Percentiles rank a stretch among this genome's conserved stretches.
Evolutionary conservation across 2,888 invertebrate species (phyloP).

Genomic region (Limnephilus rhombicus): DNA sequence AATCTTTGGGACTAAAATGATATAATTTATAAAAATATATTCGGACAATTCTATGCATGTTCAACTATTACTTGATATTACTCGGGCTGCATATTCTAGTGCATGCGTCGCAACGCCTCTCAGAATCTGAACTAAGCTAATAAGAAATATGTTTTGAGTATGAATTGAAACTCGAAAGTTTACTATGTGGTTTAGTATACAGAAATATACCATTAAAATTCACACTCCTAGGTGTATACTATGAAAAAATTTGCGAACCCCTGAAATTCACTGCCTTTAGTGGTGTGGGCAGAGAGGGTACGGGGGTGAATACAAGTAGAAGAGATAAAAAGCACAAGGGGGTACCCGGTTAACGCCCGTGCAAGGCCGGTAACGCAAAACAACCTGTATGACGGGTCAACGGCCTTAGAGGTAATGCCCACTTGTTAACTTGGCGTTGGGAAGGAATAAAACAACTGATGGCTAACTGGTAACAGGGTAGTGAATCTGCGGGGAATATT

Average conservation of each 20-base stretch:
- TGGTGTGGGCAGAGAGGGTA: not conserved
- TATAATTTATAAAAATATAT: too few species aligned
- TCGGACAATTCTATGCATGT: too few species aligned
- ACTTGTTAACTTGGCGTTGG: not conserved
- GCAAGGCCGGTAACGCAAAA: not conserved
- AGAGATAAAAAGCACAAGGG: not conserved
- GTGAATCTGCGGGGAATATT: not conserved
- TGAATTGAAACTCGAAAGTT: too few species aligned
- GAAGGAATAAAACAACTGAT: not conserved
- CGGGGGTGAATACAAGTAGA: not conserved
- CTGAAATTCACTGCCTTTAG: not conserved
- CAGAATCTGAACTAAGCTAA: too few species aligned
- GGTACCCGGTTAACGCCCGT: not conserved
- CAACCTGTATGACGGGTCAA: not conserved
- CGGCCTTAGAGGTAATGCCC: not conserved
- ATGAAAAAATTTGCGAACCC: not conserved
- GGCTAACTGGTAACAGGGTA: not conserved
- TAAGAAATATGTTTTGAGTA: too few species aligned
- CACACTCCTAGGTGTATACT: too few species aligned
- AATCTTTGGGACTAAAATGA: too few species aligned
- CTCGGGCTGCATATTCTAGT: too few species aligned
- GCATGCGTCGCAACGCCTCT: too few species aligned
- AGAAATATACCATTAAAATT: too few species aligned
- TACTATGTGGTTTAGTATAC: too few species aligned
- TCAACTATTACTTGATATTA: too few species aligned